Evolutionary conservation across 2,113 vertebrate genomes (phyloP).

Genomic region (Psophia crepitans): DNA sequence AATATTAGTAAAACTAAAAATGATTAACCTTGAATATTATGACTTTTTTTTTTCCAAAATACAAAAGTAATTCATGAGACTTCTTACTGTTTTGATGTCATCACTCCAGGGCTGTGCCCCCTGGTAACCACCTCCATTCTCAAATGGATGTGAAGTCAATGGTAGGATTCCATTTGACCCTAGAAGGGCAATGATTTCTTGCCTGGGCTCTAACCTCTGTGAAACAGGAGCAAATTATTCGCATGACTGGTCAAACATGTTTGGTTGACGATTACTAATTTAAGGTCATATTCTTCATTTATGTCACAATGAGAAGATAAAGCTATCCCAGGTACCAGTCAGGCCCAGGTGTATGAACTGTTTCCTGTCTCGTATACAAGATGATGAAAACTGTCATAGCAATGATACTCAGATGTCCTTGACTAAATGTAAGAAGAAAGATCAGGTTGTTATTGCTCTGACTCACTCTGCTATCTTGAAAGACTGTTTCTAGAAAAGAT

Average conservation of each 20-base stretch:
- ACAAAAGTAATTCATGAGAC: background rate
- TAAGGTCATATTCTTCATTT: background rate
- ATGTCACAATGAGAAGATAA: background rate
- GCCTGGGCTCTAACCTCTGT: background rate
- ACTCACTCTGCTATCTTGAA: background rate
- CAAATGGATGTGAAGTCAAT: background rate
- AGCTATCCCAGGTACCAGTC: background rate
- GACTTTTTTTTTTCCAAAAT: background rate
- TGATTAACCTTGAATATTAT: background rate
- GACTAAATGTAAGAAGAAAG: background rate
- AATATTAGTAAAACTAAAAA: background rate
- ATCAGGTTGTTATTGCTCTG: background rate
- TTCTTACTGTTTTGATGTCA: background rate
- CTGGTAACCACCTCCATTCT: background rate
- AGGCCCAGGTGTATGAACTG: background rate
- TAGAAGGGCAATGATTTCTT: background rate
- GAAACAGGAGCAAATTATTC: background rate
- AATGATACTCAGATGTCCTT: background rate
- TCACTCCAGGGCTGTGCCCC: background rate
- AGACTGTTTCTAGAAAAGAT: background rate
- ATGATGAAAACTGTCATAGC: background rate
- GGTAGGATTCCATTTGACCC: background rate
- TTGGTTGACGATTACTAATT: background rate
- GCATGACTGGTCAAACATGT: background rate
- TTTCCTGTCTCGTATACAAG: background rate